phyloP scores from a whole-genome alignment of 2,888 invertebrate species.

The Diarsia brunnea region DNA sequence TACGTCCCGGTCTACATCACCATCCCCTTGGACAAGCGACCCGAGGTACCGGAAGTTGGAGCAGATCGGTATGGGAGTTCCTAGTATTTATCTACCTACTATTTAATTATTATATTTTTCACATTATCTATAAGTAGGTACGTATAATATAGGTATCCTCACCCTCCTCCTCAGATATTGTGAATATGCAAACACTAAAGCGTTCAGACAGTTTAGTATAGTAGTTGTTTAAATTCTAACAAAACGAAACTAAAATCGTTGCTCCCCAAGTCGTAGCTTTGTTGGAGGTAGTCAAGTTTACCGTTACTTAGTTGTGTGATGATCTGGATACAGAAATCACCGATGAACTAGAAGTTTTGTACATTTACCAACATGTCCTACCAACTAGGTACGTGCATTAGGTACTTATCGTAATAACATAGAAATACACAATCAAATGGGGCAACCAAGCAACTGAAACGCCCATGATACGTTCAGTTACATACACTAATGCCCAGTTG shows the following conservation, averaged over 20 bases:
- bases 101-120: no score
- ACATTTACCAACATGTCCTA: not conserved
- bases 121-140: not conserved
- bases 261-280: not conserved
- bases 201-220: not conserved
- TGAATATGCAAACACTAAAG: not conserved
- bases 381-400: not conserved
- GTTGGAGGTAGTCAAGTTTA: not conserved
- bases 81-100: no score
- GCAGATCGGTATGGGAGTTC: no score
- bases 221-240: not conserved
- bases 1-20: no score
- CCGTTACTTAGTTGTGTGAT: not conserved
- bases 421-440: slow-evolving; percentile 30
- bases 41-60: no score
- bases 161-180: not conserved
- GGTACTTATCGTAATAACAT: not conserved
- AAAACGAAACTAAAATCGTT: not conserved
- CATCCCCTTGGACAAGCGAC: no score
- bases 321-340: not conserved
- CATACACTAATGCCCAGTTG: slow-evolving; percentile 15
- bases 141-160: no score
- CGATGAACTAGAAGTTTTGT: no score
- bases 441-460: slow-evolving; percentile 19
- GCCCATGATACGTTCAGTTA: slow-evolving; percentile 1